These are phyloP conservation scores for Entosphenus tridentatus DNA, from an alignment of 2,113 vertebrate genomes.

Conservation along the genomic window DNA sequence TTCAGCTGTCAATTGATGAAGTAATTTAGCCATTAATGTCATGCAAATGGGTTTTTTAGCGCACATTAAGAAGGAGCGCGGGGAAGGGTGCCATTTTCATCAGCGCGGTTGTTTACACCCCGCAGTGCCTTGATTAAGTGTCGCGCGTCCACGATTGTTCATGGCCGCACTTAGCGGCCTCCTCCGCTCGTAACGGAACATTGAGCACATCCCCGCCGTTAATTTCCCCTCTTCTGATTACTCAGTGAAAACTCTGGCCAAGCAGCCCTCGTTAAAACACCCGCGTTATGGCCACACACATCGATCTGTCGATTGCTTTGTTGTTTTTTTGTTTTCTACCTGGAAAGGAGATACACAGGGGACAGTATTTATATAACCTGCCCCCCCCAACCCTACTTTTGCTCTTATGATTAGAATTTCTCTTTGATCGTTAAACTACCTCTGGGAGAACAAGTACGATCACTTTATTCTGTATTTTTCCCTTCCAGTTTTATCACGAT, in stretches of 20 bases:
- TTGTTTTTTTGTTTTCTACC: too few relatives aligned
- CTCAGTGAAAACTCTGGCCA: not conserved
- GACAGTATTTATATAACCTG: too few relatives aligned
- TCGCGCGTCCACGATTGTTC: not conserved
- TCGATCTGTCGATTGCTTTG: too few relatives aligned
- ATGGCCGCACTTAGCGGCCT: constrained; percentile 5
- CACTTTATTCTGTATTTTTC: too few relatives aligned
- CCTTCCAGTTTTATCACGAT: too few relatives aligned
- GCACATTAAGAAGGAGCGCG: not conserved
- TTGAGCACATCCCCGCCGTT: constrained; percentile 2
- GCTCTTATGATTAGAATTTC: too few relatives aligned
- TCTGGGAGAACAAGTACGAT: too few relatives aligned
- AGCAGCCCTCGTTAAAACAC: too few relatives aligned
- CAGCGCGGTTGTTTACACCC: not conserved
- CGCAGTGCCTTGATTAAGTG: constrained; percentile 3
- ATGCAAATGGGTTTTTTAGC: not conserved
- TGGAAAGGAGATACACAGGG: too few relatives aligned
- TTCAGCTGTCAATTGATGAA: constrained; percentile 1
- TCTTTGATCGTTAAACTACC: too few relatives aligned
- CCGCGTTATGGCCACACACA: too few relatives aligned
- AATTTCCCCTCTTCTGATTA: constrained; percentile 5
- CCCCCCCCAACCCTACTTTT: too few relatives aligned
- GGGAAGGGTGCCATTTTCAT: not conserved
- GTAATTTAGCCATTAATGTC: not conserved
- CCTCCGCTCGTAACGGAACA: constrained; percentile 3